phyloP scores from a whole-genome alignment of 2,797 vertebrate species.

The Peromyscus aztecus region DNA sequence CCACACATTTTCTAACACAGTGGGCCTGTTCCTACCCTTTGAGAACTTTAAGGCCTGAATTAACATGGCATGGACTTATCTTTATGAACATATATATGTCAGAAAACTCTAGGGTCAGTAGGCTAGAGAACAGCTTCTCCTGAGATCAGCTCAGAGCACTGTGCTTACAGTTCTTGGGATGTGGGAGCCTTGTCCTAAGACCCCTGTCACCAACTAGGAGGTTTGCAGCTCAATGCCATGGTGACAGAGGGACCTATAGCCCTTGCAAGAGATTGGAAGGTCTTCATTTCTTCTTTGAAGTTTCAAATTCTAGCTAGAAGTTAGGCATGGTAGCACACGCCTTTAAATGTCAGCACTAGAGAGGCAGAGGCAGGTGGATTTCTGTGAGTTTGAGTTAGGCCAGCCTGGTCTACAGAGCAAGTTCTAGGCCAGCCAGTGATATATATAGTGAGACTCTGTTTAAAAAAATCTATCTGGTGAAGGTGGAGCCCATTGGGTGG shows the following conservation, averaged over 20 bases:
- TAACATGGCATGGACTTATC: neutral
- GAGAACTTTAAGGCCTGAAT: neutral
- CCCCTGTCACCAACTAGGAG: neutral
- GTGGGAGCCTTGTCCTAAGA: neutral
- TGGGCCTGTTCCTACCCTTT: neutral
- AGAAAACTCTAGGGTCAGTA: neutral
- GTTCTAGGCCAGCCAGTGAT: neutral
- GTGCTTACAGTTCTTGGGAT: neutral
- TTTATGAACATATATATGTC: neutral
- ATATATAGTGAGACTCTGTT: neutral
- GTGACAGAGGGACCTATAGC: neutral
- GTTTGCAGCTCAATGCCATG: neutral
- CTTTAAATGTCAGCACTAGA: neutral
- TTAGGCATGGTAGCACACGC: neutral
- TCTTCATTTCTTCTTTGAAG: neutral
- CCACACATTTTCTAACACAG: slow-evolving; percentile 24
- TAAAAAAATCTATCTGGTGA: neutral
- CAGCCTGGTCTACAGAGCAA: neutral
- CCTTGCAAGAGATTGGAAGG: neutral
- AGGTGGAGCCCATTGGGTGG: no score
- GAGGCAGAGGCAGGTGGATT: neutral
- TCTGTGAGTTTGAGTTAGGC: neutral
- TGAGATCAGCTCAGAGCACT: neutral
- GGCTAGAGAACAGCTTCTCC: neutral
- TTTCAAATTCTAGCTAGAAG: slow-evolving; percentile 44